Evolutionary conservation across 2,113 vertebrate species (phyloP), one percentile per base, ranked within the genome.

Genomic region (Anthoscopus minutus): DNA sequence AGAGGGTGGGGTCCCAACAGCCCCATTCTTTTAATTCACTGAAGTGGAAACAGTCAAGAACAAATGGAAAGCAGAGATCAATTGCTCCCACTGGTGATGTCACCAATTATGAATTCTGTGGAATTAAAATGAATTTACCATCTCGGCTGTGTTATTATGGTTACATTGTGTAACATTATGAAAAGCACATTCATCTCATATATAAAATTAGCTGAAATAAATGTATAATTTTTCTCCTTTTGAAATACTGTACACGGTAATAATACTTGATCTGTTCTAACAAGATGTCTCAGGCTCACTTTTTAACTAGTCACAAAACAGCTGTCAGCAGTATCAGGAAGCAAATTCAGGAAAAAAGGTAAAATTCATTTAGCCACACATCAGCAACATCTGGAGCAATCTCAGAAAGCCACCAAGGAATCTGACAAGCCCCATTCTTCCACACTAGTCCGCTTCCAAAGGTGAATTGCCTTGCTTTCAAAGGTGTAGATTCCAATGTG

Each of bases 11-110:
- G 81, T 97, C 97, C 94, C 96, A 91, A 57, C 82, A 97, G 96
- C 90, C 95, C 84, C 92, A 97, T 97, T 97, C 94, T 92, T 96
- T 86, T 95, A 97, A 97, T 96, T 96, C 94, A 95, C 86, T 96
- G 93, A 97, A 97, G 96, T 94, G 95, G 96, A 97, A 97, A 97
- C 95, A 96, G 95, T 97, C 95, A 92, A 92, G 96, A 97, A 91
- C 96, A 96, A 97, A 97, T 96, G 96, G 93, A 95, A 97, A 97
- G 90, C 88, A 47, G 93, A 97, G 95, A 96, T 96, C 97, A 97
- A 97, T 97, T 91, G 96, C 95, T 97, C 97, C 97, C 96, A 95
- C 88, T 85, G 96, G 96, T 88, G 6, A 94, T 97, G 96, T 95
- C 96, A 92, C 95, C 94, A 96, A 96, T 97, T 97, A 97, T 66